Percentiles rank a stretch among this genome's conserved stretches.
Evolutionary conservation across 2,888 invertebrate species (phyloP).

Genomic region (Platycheirus rosarum): DNA sequence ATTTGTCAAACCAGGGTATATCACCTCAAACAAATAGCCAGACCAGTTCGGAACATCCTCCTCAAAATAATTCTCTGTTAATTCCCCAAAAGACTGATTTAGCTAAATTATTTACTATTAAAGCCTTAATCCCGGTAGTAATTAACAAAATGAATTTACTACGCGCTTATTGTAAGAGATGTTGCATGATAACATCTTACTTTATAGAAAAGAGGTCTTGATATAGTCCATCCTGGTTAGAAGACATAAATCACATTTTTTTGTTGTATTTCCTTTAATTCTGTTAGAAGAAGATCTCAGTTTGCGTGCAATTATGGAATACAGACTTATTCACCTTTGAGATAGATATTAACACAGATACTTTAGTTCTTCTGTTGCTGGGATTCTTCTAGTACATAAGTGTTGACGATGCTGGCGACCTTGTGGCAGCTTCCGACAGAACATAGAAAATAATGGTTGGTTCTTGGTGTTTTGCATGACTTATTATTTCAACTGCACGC

Average conservation of each 20-base stretch:
- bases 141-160: slow-evolving; percentile 13
- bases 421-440: slow-evolving; percentile 55
- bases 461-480: slow-evolving; percentile 45
- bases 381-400: background rate
- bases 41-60: slow-evolving; percentile 32
- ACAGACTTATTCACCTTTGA: slow-evolving; percentile 3
- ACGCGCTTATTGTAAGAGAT: slow-evolving; percentile 7
- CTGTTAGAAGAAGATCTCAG: slow-evolving; percentile 9
- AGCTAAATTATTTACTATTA: background rate
- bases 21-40: background rate
- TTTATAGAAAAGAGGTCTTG: slow-evolving; percentile 15
- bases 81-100: too few relatives aligned
- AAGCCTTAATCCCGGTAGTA: slow-evolving; percentile 23
- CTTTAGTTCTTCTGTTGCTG: slow-evolving; percentile 29
- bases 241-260: slow-evolving; percentile 47
- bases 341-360: slow-evolving; percentile 21
- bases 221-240: slow-evolving; percentile 36
- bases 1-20: slow-evolving; percentile 41
- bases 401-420: slow-evolving; percentile 33
- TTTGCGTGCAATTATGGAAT: slow-evolving; percentile 19
- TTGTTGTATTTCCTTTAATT: slow-evolving; percentile 56
- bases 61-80: too few relatives aligned
- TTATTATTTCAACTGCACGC: slow-evolving; percentile 55
- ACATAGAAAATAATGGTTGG: slow-evolving; percentile 25
- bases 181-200: slow-evolving; percentile 44